Conservation (phyloP, 1,140 invertebrate genomes). For the Drosophila albomicans region DNA sequence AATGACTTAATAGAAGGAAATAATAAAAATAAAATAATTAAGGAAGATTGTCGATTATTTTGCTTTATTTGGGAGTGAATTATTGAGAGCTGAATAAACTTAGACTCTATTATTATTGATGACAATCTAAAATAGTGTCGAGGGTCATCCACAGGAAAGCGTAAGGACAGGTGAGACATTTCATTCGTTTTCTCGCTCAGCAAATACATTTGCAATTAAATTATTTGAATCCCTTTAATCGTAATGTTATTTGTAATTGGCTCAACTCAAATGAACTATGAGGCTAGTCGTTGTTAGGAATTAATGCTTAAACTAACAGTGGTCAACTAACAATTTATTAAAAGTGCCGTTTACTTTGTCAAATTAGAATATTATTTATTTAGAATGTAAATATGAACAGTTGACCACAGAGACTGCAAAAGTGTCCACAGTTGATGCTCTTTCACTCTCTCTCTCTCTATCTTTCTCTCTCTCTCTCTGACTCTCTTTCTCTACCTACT, state of each 20-base stretch:
- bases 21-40: neutral
- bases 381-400: constrained; percentile 82
- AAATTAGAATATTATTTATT: constrained; percentile 84
- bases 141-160: neutral
- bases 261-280: constrained; percentile 34
- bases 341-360: constrained; percentile 80
- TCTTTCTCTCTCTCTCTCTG: neutral
- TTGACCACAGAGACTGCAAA: constrained; percentile 71
- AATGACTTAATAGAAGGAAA: neutral
- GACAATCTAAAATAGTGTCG: neutral
- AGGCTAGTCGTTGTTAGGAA: constrained; percentile 38
- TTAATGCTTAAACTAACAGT: constrained; percentile 59
- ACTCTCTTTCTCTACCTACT: neutral
- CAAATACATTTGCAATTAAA: constrained; percentile 13
- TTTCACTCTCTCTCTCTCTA: neutral
- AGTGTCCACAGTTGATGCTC: constrained; percentile 42
- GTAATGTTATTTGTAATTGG: constrained; percentile 36
- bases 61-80: neutral
- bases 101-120: neutral
- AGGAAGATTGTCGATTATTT: neutral
- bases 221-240: neutral
- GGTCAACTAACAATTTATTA: constrained; percentile 69
- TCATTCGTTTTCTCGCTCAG: neutral
- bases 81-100: neutral
- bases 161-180: neutral